Evolutionary conservation across 2,797 vertebrate genomes (phyloP).

Genomic region (Mionectes olivaceus): DNA sequence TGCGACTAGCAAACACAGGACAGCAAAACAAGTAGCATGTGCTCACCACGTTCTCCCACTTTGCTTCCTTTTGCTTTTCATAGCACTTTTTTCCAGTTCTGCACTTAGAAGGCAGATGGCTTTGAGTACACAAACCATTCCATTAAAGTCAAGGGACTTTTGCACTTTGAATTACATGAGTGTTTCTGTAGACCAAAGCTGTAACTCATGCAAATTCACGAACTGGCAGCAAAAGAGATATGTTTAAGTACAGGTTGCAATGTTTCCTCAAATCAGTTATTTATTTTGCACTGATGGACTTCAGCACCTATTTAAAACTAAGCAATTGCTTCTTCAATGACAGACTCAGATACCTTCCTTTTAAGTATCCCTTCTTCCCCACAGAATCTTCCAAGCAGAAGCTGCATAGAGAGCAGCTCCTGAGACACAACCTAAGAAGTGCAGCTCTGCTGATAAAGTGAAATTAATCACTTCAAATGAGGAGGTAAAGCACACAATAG

Average conservation of each 20-base stretch:
- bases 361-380: background rate
- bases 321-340: background rate
- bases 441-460: background rate
- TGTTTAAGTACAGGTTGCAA: background rate
- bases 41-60: background rate
- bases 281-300: background rate
- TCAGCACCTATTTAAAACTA: slow-evolving; percentile 37
- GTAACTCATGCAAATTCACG: background rate
- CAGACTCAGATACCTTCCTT: background rate
- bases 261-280: background rate
- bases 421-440: background rate
- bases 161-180: background rate
- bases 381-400: background rate
- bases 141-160: background rate
- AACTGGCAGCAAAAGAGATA: background rate
- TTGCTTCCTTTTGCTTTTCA: background rate
- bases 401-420: background rate
- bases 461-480: slow-evolving; percentile 3
- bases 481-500: background rate
- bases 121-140: background rate
- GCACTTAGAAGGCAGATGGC: background rate
- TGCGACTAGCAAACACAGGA: background rate
- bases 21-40: background rate
- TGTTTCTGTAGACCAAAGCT: background rate
- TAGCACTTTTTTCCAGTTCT: background rate